These are phyloP conservation scores for Brachystomella parvula DNA, from an alignment of 1,140 invertebrate genomes.

Conservation along the genomic window DNA sequence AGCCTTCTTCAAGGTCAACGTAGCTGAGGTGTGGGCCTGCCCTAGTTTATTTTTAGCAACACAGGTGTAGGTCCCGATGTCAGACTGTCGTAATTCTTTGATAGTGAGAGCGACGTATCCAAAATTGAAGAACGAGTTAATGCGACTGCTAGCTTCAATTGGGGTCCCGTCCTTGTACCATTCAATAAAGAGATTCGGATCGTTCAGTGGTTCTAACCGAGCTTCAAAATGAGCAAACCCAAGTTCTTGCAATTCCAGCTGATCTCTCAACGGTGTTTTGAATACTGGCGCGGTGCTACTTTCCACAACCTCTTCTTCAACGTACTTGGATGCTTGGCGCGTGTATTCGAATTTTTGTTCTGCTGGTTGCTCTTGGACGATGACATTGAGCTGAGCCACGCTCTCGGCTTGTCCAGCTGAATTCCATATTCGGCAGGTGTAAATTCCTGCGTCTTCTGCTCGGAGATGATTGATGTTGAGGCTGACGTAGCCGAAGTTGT, in stretches of 20 bases:
- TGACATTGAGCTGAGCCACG: constrained; percentile 32
- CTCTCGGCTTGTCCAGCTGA: constrained; percentile 59
- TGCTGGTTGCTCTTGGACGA: constrained; percentile 13
- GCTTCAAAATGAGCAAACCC: constrained; percentile 95
- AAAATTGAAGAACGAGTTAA: constrained; percentile 91
- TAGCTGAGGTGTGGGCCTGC: constrained; percentile 77
- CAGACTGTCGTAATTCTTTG: constrained; percentile 79
- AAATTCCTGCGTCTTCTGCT: constrained; percentile 84
- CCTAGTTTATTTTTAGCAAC: constrained; percentile 78
- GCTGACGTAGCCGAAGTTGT: constrained; percentile 97
- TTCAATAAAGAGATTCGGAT: constrained; percentile 82
- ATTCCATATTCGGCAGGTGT: constrained; percentile 81
- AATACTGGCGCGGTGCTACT: constrained; percentile 75
- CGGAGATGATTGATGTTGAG: constrained; percentile 95
- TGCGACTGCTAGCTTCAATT: constrained; percentile 84
- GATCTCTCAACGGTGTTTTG: constrained; percentile 83
- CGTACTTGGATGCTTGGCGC: not conserved
- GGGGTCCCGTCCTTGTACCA: constrained; percentile 90
- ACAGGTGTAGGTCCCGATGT: constrained; percentile 87
- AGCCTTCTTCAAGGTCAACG: constrained; percentile 47
- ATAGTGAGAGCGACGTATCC: constrained; percentile 94
- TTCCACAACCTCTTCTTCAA: constrained; percentile 61
- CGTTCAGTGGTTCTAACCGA: constrained; percentile 82
- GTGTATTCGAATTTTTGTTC: constrained; percentile 72
- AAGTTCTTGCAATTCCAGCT: constrained; percentile 78